Percentiles rank a stretch among this genome's conserved stretches.
Evolutionary conservation across 2,113 vertebrate species (phyloP).

Genomic region (Riparia riparia): DNA sequence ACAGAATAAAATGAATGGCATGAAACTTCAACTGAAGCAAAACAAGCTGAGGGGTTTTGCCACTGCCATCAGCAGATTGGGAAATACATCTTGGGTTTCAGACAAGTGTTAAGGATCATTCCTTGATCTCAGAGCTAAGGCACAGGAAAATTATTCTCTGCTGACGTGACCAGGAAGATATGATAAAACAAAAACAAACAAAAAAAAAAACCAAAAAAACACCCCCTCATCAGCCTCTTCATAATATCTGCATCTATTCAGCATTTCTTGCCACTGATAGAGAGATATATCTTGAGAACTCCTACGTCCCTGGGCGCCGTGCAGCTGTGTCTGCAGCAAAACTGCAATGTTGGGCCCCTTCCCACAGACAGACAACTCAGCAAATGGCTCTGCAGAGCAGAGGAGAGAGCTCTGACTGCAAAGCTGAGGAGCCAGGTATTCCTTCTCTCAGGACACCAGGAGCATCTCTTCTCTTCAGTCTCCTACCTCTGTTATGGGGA

Average conservation of each 20-base stretch:
- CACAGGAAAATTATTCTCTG: neutral
- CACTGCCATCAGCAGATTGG: neutral
- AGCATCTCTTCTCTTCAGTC: neutral
- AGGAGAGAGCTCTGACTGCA: neutral
- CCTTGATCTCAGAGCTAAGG: neutral
- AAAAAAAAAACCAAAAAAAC: neutral
- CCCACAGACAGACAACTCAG: neutral
- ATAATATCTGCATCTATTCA: neutral
- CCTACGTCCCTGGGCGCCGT: neutral
- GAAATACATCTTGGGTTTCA: neutral
- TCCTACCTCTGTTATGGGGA: neutral
- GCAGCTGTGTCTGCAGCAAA: conserved; percentile 19
- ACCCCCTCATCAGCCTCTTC: neutral
- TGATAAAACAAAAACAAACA: neutral
- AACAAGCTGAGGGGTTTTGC: neutral
- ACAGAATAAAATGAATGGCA: rapidly evolving
- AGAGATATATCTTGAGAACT: neutral
- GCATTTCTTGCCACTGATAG: neutral
- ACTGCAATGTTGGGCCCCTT: neutral
- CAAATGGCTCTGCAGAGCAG: neutral
- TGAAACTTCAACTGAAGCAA: neutral
- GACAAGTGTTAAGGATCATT: neutral
- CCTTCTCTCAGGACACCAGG: neutral
- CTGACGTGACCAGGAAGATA: neutral
- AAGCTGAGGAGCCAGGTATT: neutral